A percentile compares a stretch with the other conserved stretches of the same genome.
These are phyloP conservation scores for Eremophila alpestris DNA, from an alignment of 2,797 vertebrate species.

Conservation along the genomic window DNA sequence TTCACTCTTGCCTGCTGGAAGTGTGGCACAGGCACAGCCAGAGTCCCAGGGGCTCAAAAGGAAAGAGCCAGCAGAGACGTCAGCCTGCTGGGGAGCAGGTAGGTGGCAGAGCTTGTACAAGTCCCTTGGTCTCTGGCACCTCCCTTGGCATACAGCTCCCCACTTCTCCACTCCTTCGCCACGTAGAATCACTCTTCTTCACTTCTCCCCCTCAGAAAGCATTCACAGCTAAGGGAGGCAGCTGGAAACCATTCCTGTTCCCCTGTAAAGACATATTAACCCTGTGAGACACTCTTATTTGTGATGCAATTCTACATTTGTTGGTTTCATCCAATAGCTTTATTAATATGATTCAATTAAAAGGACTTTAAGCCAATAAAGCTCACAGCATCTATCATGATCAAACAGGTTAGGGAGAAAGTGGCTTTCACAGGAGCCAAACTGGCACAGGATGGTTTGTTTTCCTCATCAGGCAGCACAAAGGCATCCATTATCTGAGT, in stretches of 20 bases:
- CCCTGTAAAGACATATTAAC: neutral
- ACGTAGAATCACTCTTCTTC: neutral
- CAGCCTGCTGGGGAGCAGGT: too few species aligned
- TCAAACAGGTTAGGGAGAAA: neutral
- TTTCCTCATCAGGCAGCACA: neutral
- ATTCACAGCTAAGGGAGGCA: neutral
- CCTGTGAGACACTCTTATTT: neutral
- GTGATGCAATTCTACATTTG: neutral
- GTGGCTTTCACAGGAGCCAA: neutral
- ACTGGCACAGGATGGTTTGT: fast-evolving
- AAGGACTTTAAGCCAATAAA: neutral
- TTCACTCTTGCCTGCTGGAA: neutral
- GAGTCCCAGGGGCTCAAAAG: neutral
- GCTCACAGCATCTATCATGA: neutral
- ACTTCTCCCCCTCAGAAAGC: neutral
- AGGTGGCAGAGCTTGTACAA: too few species aligned
- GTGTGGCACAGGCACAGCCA: neutral
- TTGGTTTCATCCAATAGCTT: neutral
- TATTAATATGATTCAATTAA: neutral
- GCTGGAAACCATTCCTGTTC: neutral
- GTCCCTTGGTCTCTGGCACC: neutral
- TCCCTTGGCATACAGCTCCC: neutral
- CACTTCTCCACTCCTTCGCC: neutral
- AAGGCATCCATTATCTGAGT: neutral
- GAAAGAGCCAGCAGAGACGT: neutral